Base-by-base conservation (phyloP, 1,140 invertebrate species). In the Wiebesia pumilae region DNA sequence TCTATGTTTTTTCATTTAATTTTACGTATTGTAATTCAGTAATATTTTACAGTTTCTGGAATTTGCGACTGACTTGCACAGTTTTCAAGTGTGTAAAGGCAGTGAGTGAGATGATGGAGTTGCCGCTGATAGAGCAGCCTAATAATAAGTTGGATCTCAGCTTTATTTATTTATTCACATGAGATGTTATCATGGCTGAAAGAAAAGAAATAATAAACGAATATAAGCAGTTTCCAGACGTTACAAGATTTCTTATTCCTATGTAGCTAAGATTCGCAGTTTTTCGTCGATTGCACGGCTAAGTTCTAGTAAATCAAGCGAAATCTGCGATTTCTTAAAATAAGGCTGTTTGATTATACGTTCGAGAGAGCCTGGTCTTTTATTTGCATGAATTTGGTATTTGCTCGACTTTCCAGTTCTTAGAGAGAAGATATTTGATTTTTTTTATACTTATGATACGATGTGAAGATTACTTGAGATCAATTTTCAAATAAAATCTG, bases 161-260 rank as follows among this genome's bases (percentile, higher is more conserved):
- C 9, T 3, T 51, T 83, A 21, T 58, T 77, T 83, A 77, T 75
- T 75, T 83, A 77, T 83, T 0, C 24, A 19, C 2, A 24, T 40
- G 54, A 62, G 35, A 12, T 47, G 43, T 51, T 30, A 77, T 9
- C 14, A 2, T 73, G 47, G 30, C 3, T 27, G 30, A 47, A 58
- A 62, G 38, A 62, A 58, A 27, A 77, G n/a, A 33, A 83, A 75
- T 83, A 77, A 83, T 77, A 83, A 83, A 77, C 38, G 51, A 62
- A 27, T 35, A 58, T 58, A 58, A 58, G 12, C 21, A 14, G 40
- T 77, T 47, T 77, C 3, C 27, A 24, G 21, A 71, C 21, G 35
- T 24, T 30, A 0, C 2, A 9, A 71, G 33, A 35, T 35, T 35
- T 38, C 16, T 71, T 33, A 69, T 33, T 30, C 35, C 21, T 71